These are phyloP conservation scores for Germaria angustata DNA, from an alignment of 2,888 invertebrate species.

Conservation along the genomic window DNA sequence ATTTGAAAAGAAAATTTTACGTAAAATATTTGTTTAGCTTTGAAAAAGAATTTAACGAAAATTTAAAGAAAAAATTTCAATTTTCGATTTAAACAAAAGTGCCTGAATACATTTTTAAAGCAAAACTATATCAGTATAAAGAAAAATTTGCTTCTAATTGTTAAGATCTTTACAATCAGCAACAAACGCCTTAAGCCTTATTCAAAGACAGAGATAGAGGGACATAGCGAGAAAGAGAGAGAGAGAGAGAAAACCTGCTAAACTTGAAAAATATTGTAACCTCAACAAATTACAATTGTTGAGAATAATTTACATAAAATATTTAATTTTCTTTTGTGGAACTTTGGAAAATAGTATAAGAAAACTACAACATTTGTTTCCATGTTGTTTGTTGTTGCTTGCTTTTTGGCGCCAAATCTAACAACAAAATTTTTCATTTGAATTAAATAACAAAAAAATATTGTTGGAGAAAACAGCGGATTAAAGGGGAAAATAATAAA, in stretches of 20 bases:
- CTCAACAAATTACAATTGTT: not conserved
- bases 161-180: slow-evolving; percentile 12
- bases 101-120: slow-evolving; percentile 29
- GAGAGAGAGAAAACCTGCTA: not conserved
- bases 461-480: not conserved
- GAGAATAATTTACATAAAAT: slow-evolving; percentile 1
- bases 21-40: slow-evolving; percentile 30
- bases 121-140: not conserved
- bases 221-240: not conserved
- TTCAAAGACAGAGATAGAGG: not conserved
- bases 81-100: slow-evolving; percentile 46
- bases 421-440: not conserved
- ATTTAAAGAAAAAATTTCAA: not conserved
- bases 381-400: not conserved
- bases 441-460: too few species aligned
- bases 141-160: not conserved
- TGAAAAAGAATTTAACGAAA: not conserved
- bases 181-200: slow-evolving; percentile 26
- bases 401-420: slow-evolving; percentile 39
- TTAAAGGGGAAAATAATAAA: not conserved
- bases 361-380: not conserved
- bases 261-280: slow-evolving; percentile 17
- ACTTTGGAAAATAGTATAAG: too few species aligned
- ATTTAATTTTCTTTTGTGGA: too few species aligned
- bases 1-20: slow-evolving; percentile 51